Base-by-base conservation (phyloP, 2,888 invertebrate species). In the Carabus problematicus region DNA sequence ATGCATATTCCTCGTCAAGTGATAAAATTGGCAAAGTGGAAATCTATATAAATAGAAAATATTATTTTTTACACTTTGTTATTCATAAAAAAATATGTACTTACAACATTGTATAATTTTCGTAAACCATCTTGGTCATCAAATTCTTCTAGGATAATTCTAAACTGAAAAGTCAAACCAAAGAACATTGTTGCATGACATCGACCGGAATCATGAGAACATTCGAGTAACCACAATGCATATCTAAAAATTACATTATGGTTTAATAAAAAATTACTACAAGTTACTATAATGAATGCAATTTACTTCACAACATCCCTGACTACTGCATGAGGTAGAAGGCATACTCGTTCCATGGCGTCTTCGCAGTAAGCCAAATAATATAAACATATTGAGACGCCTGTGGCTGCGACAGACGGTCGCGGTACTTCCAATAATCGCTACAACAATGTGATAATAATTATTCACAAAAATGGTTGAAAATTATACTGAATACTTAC, bases 161-260 rank as follows among this genome's bases (percentile, higher is more conserved):
- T 88, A 81, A 97, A 98, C 75, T 95, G 93, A 82, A 98, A 97
- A 7, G 95, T 93, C 59, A 97, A 88, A 0, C 95, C 94, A 80
- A 99, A 97, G 84, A 99, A 99, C 96, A 98, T 97, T 29, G 97
- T 95, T 1, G 97, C 97, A 82, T 98, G 97, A 77, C 97, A 97
- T 71, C 97, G 88, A n/a, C 97, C 97, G 0, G 97, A 98, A 84
- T 97, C 97, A 69, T 82, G 82, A 0, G 97, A 96, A 76, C 97
- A 95, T 78, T 98, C 98, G 60, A 99, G 82, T 52, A 98, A 85
- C 97, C 98, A 98, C 3, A 98, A 83, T 0, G 94, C 94, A 81
- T 98, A 98, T 73, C 92, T 91, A 78, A 52, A 19, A 58, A 39
- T 58, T n/a, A 41, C 6, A 29, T 29, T 41, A 19, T 4, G 29